Evolutionary conservation across 2,888 invertebrate species (phyloP).

Genomic region (Xestobium rufovillosum): DNA sequence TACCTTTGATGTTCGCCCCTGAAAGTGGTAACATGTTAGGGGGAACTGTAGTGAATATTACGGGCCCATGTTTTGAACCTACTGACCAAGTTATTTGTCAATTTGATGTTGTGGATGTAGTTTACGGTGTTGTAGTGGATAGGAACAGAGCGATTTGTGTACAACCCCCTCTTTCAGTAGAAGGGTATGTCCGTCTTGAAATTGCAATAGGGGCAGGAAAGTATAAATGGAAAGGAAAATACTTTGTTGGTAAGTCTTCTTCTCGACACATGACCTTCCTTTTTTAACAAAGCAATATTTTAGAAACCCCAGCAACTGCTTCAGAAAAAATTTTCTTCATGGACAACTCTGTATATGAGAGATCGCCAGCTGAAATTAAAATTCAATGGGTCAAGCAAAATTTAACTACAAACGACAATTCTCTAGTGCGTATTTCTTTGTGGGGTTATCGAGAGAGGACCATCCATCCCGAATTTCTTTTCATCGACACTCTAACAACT

Average conservation of each 20-base stretch:
- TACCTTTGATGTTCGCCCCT: constrained; percentile 82
- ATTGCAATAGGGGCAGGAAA: constrained; percentile 76
- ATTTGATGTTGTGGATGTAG: constrained; percentile 69
- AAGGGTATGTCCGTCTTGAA: constrained; percentile 82
- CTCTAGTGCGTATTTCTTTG: constrained; percentile 70
- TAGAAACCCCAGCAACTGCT: constrained; percentile 84
- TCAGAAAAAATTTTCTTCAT: constrained; percentile 79
- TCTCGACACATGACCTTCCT: constrained; percentile 4
- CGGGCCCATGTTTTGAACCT: constrained; percentile 86
- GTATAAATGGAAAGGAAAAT: constrained; percentile 85
- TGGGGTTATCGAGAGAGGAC: constrained; percentile 87
- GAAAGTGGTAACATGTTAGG: constrained; percentile 97
- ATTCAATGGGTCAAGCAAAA: constrained; percentile 81
- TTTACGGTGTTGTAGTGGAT: constrained; percentile 68
- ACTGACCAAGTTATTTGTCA: constrained; percentile 72
- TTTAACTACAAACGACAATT: constrained; percentile 71
- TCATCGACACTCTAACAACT: constrained; percentile 65
- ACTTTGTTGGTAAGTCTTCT: constrained; percentile 71
- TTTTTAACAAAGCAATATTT: constrained; percentile 13
- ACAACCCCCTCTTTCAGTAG: constrained; percentile 78
- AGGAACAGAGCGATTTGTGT: constrained; percentile 82
- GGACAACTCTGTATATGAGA: constrained; percentile 63
- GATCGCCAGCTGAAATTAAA: constrained; percentile 63
- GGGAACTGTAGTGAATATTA: constrained; percentile 92
- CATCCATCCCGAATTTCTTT: constrained; percentile 72